Percentiles rank a stretch among this genome's conserved stretches.
Conservation (phyloP, 2,113 vertebrate species). For the Psilopogon haemacephalus region DNA sequence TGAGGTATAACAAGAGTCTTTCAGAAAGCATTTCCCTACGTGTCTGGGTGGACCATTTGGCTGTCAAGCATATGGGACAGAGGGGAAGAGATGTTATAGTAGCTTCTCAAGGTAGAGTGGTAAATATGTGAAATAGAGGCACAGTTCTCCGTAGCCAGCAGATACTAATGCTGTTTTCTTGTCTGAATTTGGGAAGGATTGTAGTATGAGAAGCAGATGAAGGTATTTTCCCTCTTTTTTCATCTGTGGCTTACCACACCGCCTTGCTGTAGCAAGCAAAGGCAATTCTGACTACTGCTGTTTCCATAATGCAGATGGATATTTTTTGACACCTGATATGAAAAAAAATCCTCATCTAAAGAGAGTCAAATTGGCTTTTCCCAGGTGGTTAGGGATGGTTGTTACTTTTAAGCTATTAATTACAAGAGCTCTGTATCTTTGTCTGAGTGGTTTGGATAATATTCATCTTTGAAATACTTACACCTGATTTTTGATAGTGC, state of each 20-base stretch:
- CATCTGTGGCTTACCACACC: not conserved
- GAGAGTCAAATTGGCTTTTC: not conserved
- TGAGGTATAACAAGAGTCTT: not conserved
- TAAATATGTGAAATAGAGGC: not conserved
- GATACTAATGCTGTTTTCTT: not conserved
- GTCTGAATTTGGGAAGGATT: not conserved
- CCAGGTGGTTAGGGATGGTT: not conserved
- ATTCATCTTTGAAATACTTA: not conserved
- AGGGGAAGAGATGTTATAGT: not conserved
- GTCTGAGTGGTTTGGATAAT: not conserved
- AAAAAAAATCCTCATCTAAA: not conserved
- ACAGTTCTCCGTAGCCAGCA: not conserved
- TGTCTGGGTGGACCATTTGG: fast-evolving
- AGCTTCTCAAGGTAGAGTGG: not conserved
- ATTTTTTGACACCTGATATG: not conserved
- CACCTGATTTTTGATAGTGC: not conserved
- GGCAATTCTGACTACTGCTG: not conserved
- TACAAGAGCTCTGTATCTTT: not conserved
- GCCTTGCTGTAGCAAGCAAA: not conserved
- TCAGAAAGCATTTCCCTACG: not conserved
- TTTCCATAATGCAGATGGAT: not conserved
- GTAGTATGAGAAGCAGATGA: not conserved
- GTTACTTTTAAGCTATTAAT: not conserved
- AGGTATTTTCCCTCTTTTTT: not conserved
- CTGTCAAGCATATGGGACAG: not conserved